A percentile compares a stretch with the other conserved stretches of the same genome.
These are phyloP conservation scores for Hyperoodon ampullatus DNA, from an alignment of 2,113 vertebrate species.

Conservation along the genomic window DNA sequence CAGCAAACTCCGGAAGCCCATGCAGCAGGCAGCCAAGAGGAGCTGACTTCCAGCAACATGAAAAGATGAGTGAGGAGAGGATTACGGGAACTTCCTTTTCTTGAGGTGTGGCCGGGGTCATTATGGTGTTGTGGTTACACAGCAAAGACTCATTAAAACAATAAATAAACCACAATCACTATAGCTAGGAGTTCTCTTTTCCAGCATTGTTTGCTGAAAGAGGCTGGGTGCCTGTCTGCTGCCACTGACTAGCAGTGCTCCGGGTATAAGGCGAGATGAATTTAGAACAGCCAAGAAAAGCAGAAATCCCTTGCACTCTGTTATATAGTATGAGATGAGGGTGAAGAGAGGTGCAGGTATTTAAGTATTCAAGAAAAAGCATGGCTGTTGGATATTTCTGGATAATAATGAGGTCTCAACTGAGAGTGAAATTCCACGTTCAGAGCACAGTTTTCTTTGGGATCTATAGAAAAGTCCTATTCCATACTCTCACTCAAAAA, in stretches of 20 bases:
- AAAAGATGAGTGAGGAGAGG: conserved; percentile 43
- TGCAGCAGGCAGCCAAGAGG: not conserved
- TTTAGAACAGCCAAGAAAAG: not conserved
- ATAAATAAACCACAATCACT: conserved; percentile 70
- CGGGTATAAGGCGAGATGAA: not conserved
- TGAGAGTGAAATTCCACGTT: not conserved
- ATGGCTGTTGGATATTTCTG: not conserved
- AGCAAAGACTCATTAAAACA: conserved; percentile 70
- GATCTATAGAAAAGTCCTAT: not conserved
- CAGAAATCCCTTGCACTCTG: not conserved
- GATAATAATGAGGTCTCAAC: not conserved
- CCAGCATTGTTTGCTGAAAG: not conserved
- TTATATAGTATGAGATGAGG: accelerated
- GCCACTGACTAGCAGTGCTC: not conserved
- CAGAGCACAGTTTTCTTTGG: not conserved
- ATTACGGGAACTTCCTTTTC: conserved; percentile 73
- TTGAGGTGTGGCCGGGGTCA: conserved; percentile 15
- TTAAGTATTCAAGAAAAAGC: not conserved
- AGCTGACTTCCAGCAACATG: conserved; percentile 65
- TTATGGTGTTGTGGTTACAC: conserved; percentile 56
- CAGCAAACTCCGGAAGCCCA: conserved; percentile 58
- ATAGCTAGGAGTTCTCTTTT: not conserved
- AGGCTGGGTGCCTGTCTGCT: not conserved
- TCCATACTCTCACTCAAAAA: not conserved
- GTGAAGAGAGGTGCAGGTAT: not conserved